Conservation (phyloP, 64 coral and sea anemone species). For the Actinia equina region DNA sequence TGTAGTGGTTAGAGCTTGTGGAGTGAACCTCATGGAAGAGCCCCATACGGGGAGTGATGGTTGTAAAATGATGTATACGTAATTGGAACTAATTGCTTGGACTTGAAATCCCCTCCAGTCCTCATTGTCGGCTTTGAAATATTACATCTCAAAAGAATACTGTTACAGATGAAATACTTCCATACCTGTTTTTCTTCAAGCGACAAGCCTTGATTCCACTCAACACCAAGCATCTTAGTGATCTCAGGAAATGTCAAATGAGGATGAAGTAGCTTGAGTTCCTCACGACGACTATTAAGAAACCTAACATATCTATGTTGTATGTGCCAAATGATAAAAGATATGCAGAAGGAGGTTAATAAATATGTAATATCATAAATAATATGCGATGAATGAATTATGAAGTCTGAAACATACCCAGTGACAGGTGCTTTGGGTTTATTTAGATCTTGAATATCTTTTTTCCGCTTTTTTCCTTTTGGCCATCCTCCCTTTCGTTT, state of each 20-base stretch:
- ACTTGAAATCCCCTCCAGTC: too few relatives aligned
- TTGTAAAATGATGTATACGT: too few relatives aligned
- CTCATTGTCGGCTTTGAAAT: too few relatives aligned
- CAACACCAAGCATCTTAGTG: constrained; percentile 82
- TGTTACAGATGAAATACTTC: neutral
- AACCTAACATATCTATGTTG: constrained; percentile 80
- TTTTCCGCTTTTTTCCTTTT: constrained; percentile 92
- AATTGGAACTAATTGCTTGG: too few relatives aligned
- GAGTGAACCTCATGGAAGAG: too few relatives aligned
- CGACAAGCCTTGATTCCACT: constrained; percentile 68
- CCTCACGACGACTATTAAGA: constrained; percentile 76
- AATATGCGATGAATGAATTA: neutral
- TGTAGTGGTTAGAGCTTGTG: too few relatives aligned
- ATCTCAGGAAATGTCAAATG: constrained; percentile 68
- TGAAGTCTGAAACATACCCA: constrained; percentile 28
- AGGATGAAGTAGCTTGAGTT: constrained; percentile 79
- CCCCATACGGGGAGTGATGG: too few relatives aligned
- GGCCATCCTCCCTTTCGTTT: constrained; percentile 96
- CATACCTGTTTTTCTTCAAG: constrained; percentile 85
- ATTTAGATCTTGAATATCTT: constrained; percentile 61
- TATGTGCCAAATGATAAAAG: neutral
- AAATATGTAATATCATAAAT: neutral
- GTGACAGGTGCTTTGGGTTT: constrained; percentile 84
- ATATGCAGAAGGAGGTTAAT: neutral
- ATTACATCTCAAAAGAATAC: too few relatives aligned